A percentile compares a stretch with the other conserved stretches of the same genome.
Conservation (phyloP, 2,888 invertebrate genomes). For the Tenthredo scrophulariae region DNA sequence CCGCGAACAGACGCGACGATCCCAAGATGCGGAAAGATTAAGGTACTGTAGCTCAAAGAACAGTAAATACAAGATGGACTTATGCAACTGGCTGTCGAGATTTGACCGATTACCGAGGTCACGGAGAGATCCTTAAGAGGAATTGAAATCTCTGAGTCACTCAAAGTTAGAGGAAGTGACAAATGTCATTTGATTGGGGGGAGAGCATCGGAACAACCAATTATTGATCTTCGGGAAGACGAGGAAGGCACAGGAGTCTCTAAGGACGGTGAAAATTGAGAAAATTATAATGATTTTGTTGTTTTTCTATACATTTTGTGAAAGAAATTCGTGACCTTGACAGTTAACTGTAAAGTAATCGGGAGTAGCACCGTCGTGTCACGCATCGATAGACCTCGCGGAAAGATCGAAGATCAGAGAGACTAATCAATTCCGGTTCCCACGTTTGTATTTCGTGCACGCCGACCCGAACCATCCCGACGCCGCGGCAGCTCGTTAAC, state of each 20-base stretch:
- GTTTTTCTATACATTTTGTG: neutral
- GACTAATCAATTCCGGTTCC: conserved; percentile 77
- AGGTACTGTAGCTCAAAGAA: conserved; percentile 19
- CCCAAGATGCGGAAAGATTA: conserved; percentile 51
- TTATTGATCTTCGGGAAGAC: conserved; percentile 61
- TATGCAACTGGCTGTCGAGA: conserved; percentile 34
- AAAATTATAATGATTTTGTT: neutral
- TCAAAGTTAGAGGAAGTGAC: neutral
- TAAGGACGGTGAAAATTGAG: conserved; percentile 27
- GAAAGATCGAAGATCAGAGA: conserved; percentile 56
- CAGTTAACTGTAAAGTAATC: conserved; percentile 48
- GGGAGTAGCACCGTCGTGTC: conserved; percentile 37
- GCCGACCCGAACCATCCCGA: conserved; percentile 69
- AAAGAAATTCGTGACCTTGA: conserved; percentile 44
- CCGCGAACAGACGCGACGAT: conserved; percentile 53
- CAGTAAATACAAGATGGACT: conserved; percentile 49
- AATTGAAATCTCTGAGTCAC: conserved; percentile 8
- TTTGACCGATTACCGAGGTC: conserved; percentile 46
- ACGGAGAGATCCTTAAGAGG: neutral
- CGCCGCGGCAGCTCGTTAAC: conserved; percentile 77
- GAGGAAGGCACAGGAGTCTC: conserved; percentile 49
- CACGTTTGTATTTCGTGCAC: conserved; percentile 79
- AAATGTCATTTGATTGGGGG: conserved; percentile 30
- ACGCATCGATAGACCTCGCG: conserved; percentile 45
- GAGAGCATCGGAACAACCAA: neutral